A percentile compares a stretch with the other conserved stretches of the same genome.
phyloP scores from a whole-genome alignment of 2,113 vertebrate genomes.

The Microcebus lehilahytsara region DNA sequence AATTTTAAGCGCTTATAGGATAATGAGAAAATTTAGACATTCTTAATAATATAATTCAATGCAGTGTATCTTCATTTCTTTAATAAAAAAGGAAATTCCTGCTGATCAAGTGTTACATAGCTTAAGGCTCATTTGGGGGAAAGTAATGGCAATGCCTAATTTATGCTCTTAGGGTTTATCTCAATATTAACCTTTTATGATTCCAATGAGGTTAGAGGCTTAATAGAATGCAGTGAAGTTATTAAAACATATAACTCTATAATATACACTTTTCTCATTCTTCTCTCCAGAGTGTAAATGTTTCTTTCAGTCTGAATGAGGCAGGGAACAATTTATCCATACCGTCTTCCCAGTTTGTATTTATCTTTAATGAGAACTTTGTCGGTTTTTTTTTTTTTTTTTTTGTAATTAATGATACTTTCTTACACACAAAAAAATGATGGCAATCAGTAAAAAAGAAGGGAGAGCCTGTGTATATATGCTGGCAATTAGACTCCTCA shows the following conservation, averaged over 20 bases:
- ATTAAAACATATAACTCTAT: constrained; percentile 69
- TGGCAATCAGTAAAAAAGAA: neutral
- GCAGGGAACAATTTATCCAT: constrained; percentile 36
- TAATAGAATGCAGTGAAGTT: constrained; percentile 67
- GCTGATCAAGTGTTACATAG: constrained; percentile 59
- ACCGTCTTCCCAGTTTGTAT: neutral
- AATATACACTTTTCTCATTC: constrained; percentile 56
- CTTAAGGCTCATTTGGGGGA: constrained; percentile 54
- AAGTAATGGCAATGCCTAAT: constrained; percentile 58
- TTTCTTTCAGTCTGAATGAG: constrained; percentile 54
- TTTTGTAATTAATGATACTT: constrained; percentile 37
- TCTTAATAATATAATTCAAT: constrained; percentile 61
- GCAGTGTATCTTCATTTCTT: constrained; percentile 62
- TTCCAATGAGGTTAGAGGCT: constrained; percentile 42
- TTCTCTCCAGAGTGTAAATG: constrained; percentile 42
- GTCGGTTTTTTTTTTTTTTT: neutral
- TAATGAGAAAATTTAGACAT: constrained; percentile 65
- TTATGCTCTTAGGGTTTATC: constrained; percentile 62
- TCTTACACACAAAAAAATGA: neutral
- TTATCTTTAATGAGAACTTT: constrained; percentile 54
- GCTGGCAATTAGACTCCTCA: neutral
- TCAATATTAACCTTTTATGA: constrained; percentile 74
- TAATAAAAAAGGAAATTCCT: constrained; percentile 68
- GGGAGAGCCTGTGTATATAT: neutral
- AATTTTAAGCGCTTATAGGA: constrained; percentile 56